Evolutionary conservation across 2,888 invertebrate genomes (phyloP).

Genomic region (Idaea biselata): DNA sequence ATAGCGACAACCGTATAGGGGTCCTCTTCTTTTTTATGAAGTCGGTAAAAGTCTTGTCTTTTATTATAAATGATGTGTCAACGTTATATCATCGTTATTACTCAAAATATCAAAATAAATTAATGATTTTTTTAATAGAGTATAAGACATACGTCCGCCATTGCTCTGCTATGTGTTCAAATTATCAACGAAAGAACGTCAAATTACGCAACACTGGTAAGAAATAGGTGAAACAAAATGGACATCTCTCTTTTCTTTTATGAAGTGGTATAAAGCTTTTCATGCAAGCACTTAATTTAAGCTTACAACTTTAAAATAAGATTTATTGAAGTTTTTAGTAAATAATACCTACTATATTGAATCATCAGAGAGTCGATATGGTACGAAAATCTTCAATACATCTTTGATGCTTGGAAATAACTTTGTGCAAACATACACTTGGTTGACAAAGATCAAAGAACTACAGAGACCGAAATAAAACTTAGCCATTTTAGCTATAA

Average conservation of each 20-base stretch:
- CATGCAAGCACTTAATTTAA: not conserved
- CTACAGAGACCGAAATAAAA: too few species aligned
- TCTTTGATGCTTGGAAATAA: constrained; percentile 18
- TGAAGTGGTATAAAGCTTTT: not conserved
- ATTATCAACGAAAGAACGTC: too few species aligned
- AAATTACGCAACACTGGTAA: too few species aligned
- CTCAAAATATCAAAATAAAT: too few species aligned
- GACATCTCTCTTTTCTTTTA: not conserved
- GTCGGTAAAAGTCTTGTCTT: too few species aligned
- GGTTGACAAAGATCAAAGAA: constrained; percentile 10
- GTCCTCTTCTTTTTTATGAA: too few species aligned
- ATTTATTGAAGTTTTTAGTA: not conserved
- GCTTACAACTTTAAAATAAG: not conserved
- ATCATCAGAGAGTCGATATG: not conserved
- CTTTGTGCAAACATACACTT: constrained; percentile 22
- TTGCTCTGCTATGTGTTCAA: too few species aligned
- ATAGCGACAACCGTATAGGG: too few species aligned
- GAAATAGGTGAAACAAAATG: not conserved
- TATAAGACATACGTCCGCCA: too few species aligned
- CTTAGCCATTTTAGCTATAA: too few species aligned
- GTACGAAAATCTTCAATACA: not conserved
- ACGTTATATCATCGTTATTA: too few species aligned
- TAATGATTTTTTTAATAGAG: not conserved
- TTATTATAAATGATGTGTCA: too few species aligned
- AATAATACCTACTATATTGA: not conserved